Percentiles rank a stretch among this genome's conserved stretches.
Evolutionary conservation across 2,888 invertebrate genomes (phyloP).

Genomic region (Coleophora deauratella): DNA sequence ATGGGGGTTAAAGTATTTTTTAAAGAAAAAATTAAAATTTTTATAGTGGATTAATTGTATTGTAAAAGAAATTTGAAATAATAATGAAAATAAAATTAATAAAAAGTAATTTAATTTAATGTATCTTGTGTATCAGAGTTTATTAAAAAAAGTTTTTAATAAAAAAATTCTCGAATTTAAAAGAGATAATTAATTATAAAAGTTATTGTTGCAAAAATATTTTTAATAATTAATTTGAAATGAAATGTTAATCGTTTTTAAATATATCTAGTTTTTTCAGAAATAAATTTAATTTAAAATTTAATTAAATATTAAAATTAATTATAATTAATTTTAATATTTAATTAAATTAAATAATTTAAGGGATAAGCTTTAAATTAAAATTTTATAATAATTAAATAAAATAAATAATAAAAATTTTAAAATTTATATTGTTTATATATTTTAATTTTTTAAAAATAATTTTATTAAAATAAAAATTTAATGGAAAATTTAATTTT

Average conservation of each 20-base stretch:
- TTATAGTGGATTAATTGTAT: slow-evolving; percentile 75
- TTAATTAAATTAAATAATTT: slow-evolving; percentile 57
- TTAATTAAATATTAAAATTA: slow-evolving; percentile 46
- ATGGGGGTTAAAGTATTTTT: slow-evolving; percentile 59
- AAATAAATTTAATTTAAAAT: slow-evolving; percentile 71
- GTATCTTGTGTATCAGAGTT: slow-evolving; percentile 85
- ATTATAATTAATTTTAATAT: slow-evolving; percentile 34
- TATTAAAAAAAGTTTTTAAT: slow-evolving; percentile 63
- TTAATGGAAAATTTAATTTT: slow-evolving; percentile 52
- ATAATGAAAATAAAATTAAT: slow-evolving; percentile 50
- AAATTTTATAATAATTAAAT: slow-evolving; percentile 65
- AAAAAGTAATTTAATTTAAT: slow-evolving; percentile 73
- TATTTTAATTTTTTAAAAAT: slow-evolving; percentile 65
- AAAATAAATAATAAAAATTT: slow-evolving; percentile 48
- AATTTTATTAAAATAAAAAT: slow-evolving; percentile 47
- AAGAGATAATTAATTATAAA: slow-evolving; percentile 74
- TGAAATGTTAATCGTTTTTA: slow-evolving; percentile 79
- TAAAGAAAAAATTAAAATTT: slow-evolving; percentile 65
- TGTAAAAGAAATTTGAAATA: slow-evolving; percentile 72
- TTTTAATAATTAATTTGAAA: slow-evolving; percentile 75
- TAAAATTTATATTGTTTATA: slow-evolving; percentile 75
- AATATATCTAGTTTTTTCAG: slow-evolving; percentile 80
- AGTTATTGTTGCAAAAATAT: slow-evolving; percentile 76
- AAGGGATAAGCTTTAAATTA: slow-evolving; percentile 76
- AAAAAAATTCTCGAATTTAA: slow-evolving; percentile 75